Conservation (phyloP, 1,140 invertebrate genomes). For the Mizuhopecten yessoensis region DNA sequence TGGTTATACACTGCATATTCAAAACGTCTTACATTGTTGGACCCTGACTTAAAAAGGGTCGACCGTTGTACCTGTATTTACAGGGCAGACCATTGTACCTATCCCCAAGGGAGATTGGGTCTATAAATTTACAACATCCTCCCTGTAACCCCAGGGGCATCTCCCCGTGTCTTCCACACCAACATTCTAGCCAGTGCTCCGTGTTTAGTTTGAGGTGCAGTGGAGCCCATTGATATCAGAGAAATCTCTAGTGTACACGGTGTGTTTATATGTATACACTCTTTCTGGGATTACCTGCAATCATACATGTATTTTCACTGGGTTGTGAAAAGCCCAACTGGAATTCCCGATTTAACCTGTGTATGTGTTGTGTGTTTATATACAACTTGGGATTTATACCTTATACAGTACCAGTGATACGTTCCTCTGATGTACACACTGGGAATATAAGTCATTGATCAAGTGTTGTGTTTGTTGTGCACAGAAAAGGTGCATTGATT, state of each 20-base stretch:
- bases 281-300: not conserved
- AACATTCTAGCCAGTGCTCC: not conserved
- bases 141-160: not conserved
- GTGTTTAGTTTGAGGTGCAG: not conserved
- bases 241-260: not conserved
- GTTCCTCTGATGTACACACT: not conserved
- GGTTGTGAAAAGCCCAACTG: not conserved
- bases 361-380: not conserved
- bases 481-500: not conserved
- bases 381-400: not conserved
- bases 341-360: not conserved
- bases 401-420: not conserved
- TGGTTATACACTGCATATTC: too few relatives aligned
- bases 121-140: not conserved
- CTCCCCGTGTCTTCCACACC: not conserved
- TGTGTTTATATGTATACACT: not conserved
- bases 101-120: not conserved
- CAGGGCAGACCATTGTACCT: too few relatives aligned
- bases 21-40: too few relatives aligned
- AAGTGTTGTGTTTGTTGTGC: not conserved
- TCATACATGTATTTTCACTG: not conserved
- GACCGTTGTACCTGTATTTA: too few relatives aligned
- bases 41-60: too few relatives aligned
- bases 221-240: not conserved
- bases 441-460: not conserved